A percentile compares a stretch with the other conserved stretches of the same genome.
Evolutionary conservation across 2,113 vertebrate species (phyloP).

Genomic region (Mus pahari): DNA sequence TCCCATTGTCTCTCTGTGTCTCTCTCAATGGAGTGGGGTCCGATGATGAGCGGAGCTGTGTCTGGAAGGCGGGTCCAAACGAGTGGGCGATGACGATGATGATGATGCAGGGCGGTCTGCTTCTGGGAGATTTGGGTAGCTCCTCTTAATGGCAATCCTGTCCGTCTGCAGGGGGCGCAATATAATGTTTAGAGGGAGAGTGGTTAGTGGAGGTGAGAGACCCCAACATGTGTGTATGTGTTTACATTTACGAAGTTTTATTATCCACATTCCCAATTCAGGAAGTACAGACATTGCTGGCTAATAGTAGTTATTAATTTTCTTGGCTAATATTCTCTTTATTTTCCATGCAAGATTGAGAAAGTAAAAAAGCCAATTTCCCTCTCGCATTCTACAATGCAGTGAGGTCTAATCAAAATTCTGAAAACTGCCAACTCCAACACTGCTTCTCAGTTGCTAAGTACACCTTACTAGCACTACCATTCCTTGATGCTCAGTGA

Average conservation of each 20-base stretch:
- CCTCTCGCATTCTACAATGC: neutral
- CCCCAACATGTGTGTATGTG: no score
- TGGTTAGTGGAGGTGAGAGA: no score
- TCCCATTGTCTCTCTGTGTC: no score
- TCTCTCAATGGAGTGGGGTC: no score
- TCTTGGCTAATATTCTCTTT: neutral
- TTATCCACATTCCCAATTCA: neutral
- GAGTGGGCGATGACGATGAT: no score
- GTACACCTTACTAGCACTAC: neutral
- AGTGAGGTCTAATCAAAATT: slow-evolving; percentile 8
- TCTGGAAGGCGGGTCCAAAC: no score
- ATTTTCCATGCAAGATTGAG: neutral
- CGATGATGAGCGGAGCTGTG: no score
- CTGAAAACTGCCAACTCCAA: neutral
- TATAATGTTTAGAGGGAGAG: no score
- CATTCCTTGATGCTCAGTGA: neutral
- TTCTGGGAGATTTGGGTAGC: no score
- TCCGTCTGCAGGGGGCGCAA: no score
- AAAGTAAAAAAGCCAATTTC: neutral
- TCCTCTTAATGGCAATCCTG: no score
- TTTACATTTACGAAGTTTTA: neutral
- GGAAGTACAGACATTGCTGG: neutral
- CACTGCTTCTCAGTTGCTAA: neutral
- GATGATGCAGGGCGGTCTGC: no score
- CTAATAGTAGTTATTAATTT: neutral